phyloP scores from a whole-genome alignment of 2,888 invertebrate species.

The Epirrita christyi region DNA sequence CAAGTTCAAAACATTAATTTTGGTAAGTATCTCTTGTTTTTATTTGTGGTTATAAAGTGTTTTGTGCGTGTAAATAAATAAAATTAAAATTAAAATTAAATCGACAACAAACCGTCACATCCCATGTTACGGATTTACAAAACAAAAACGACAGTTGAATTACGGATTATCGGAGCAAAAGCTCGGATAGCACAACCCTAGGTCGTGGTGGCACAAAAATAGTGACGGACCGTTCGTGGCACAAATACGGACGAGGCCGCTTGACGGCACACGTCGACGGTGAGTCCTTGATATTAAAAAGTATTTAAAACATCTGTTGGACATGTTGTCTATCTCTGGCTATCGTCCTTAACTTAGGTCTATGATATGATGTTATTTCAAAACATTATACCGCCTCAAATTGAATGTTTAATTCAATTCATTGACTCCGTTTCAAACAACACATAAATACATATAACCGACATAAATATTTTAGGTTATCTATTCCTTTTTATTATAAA shows the following conservation, averaged over 20 bases:
- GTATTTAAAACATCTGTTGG: conserved; percentile 17
- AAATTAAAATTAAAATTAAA: no score
- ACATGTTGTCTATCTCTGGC: neutral
- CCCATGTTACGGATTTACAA: neutral
- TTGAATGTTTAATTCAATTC: no score
- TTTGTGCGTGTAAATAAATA: no score
- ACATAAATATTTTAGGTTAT: no score
- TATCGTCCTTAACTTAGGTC: neutral
- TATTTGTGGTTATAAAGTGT: no score
- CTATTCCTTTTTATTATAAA: no score
- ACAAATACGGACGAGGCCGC: conserved; percentile 58
- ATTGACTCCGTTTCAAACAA: no score
- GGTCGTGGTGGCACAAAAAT: conserved; percentile 58
- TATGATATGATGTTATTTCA: neutral
- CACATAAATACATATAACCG: no score
- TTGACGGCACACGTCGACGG: conserved; percentile 44
- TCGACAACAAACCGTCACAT: neutral
- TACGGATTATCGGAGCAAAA: conserved; percentile 4
- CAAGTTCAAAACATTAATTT: no score
- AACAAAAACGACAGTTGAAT: neutral
- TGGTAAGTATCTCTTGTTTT: no score
- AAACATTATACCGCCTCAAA: neutral
- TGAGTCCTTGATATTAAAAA: conserved; percentile 65
- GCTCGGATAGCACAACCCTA: conserved; percentile 31
- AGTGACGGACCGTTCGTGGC: conserved; percentile 57